These are phyloP conservation scores for Chloropsis hardwickii DNA, from an alignment of 2,113 vertebrate genomes.

Conservation along the genomic window DNA sequence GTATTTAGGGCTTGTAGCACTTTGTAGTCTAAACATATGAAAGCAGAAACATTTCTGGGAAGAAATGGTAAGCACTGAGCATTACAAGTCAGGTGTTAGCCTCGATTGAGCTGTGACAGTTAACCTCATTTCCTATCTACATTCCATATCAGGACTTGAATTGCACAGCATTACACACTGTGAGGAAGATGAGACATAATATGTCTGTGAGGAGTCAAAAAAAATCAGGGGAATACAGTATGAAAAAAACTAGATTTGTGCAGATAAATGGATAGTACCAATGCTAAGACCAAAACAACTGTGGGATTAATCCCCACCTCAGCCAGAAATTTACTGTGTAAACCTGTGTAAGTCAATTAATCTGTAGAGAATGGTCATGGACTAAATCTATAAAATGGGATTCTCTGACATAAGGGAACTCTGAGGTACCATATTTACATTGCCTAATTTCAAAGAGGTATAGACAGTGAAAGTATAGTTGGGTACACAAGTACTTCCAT, in stretches of 20 bases:
- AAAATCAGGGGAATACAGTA: background rate
- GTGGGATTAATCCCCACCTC: background rate
- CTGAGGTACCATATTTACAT: background rate
- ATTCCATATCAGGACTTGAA: background rate
- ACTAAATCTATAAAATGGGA: background rate
- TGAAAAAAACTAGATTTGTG: background rate
- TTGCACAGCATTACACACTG: background rate
- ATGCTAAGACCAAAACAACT: background rate
- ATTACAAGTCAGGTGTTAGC: background rate
- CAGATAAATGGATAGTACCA: background rate
- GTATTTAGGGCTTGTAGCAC: background rate
- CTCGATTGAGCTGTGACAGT: background rate
- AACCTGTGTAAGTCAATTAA: background rate
- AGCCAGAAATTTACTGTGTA: background rate
- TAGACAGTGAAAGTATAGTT: background rate
- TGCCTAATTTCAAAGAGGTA: background rate
- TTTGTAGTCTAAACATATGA: background rate
- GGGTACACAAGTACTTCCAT: background rate
- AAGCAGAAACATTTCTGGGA: background rate
- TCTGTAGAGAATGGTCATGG: background rate
- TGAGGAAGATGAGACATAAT: background rate
- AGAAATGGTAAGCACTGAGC: background rate
- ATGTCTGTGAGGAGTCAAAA: background rate
- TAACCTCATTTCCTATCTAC: background rate
- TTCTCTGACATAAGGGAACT: background rate